Evolutionary conservation across 2,797 vertebrate genomes (phyloP).

Genomic region (Acropternis orthonyx): DNA sequence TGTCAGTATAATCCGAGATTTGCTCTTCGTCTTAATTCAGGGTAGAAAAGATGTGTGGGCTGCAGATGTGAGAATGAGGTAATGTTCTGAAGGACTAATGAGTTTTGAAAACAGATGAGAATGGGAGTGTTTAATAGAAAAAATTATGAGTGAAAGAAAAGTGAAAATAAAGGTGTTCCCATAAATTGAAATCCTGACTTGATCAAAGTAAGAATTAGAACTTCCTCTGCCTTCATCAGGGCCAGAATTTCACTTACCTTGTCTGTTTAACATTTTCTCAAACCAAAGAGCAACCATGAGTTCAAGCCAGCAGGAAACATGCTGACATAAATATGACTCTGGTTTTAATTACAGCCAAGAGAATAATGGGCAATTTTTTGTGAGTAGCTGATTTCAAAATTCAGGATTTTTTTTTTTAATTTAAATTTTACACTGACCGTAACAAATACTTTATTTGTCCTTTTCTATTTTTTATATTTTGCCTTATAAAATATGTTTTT

Average conservation of each 20-base stretch:
- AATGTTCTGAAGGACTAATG: neutral
- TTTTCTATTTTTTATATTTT: neutral
- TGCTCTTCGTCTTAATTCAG: neutral
- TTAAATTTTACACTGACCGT: neutral
- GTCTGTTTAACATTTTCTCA: neutral
- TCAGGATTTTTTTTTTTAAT: neutral
- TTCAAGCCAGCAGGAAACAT: neutral
- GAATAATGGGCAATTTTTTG: neutral
- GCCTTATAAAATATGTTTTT: neutral
- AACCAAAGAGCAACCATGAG: neutral
- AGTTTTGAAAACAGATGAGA: neutral
- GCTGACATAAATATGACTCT: neutral
- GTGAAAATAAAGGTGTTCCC: accelerated
- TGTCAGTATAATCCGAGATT: neutral
- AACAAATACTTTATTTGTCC: neutral
- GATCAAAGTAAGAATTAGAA: neutral
- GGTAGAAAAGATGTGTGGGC: neutral
- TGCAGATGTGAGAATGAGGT: neutral
- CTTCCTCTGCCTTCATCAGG: neutral
- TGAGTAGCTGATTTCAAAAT: neutral
- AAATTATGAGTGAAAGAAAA: neutral
- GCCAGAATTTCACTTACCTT: neutral
- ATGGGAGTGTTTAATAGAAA: neutral
- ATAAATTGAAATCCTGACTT: neutral
- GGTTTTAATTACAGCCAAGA: conserved; percentile 22